A percentile compares a stretch with the other conserved stretches of the same genome.
These are phyloP conservation scores for Chunga burmeisteri DNA, from an alignment of 2,113 vertebrate genomes.

Conservation along the genomic window DNA sequence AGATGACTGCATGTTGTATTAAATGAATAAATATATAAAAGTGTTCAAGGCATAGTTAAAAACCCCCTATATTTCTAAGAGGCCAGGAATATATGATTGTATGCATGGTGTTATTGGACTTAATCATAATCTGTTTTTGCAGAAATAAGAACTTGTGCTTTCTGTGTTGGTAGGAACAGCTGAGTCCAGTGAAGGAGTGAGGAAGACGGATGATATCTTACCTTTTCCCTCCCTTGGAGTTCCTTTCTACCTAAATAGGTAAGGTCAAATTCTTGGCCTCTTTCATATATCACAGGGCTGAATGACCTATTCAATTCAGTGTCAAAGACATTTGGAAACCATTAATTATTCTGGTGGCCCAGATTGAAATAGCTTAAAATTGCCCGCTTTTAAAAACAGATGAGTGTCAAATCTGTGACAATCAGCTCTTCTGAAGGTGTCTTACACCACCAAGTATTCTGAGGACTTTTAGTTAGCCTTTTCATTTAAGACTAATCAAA, in stretches of 20 bases:
- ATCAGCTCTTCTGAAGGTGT: neutral
- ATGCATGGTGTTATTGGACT: neutral
- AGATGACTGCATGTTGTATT: neutral
- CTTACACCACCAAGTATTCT: neutral
- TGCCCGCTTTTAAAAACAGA: neutral
- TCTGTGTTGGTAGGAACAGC: neutral
- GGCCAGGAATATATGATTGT: neutral
- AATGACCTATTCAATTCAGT: neutral
- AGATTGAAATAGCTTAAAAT: neutral
- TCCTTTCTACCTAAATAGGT: neutral
- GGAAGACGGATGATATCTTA: neutral
- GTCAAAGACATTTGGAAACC: neutral
- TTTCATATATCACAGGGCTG: neutral
- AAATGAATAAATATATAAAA: neutral
- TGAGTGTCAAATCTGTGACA: neutral
- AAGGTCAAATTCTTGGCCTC: neutral
- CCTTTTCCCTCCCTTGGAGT: neutral
- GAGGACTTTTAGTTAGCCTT: neutral
- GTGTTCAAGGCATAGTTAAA: neutral
- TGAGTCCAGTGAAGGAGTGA: neutral
- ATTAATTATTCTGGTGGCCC: neutral
- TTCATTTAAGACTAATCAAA: neutral
- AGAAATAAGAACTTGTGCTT: neutral
- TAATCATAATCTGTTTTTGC: neutral
- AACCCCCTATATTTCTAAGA: fast-evolving